A percentile compares a stretch with the other conserved stretches of the same genome.
These are phyloP conservation scores for Erebia aethiops DNA, from an alignment of 2,888 invertebrate species.

Conservation along the genomic window DNA sequence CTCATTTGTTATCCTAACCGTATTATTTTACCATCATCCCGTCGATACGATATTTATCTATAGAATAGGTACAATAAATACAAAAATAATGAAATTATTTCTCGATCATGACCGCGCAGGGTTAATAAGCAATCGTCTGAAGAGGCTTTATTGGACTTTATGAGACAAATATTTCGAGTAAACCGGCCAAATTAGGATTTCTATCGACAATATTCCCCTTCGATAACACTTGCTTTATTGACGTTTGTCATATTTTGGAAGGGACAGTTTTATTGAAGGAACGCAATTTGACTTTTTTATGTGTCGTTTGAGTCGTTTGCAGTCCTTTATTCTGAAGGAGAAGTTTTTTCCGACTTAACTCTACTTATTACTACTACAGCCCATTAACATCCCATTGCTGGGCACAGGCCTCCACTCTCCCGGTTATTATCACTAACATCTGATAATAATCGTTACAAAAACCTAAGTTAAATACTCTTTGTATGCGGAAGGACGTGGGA, in stretches of 20 bases:
- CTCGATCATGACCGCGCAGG: constrained; percentile 24
- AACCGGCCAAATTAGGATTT: constrained; percentile 31
- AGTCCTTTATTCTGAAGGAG: no score
- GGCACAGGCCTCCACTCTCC: no score
- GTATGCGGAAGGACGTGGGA: no score
- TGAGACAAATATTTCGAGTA: constrained; percentile 23
- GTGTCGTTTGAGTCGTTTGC: no score
- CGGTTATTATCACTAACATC: no score
- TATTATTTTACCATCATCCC: constrained; percentile 7
- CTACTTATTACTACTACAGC: no score
- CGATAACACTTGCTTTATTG: constrained; percentile 20
- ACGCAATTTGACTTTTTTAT: background rate
- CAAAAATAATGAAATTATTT: constrained; percentile 29
- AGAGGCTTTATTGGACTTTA: constrained; percentile 20
- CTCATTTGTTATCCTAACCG: background rate
- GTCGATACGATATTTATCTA: background rate
- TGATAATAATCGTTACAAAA: no score
- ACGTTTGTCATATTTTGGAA: background rate
- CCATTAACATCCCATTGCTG: no score
- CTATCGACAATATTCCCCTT: constrained; percentile 25
- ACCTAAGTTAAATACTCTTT: no score
- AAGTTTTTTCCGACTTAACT: no score
- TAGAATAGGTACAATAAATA: background rate
- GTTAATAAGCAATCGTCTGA: constrained; percentile 23
- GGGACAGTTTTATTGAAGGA: background rate